These are phyloP conservation scores for Drosophila kohkoa DNA, from an alignment of 1,140 invertebrate genomes.

Conservation along the genomic window DNA sequence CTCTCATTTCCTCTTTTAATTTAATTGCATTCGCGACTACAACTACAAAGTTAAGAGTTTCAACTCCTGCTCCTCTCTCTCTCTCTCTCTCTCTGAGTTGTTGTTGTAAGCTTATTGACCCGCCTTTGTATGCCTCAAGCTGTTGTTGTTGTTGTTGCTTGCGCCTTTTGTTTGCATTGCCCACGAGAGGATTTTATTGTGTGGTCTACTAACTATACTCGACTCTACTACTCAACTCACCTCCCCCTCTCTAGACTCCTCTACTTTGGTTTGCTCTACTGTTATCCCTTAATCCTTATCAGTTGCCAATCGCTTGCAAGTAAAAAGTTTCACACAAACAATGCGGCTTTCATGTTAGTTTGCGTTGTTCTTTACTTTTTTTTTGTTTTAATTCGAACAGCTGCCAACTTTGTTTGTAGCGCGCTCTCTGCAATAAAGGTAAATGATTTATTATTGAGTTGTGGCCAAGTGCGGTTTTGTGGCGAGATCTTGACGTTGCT, in stretches of 20 bases:
- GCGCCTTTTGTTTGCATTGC: conserved; percentile 26
- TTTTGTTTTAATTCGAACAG: conserved; percentile 8
- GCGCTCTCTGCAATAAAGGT: conserved; percentile 37
- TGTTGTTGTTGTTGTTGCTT: conserved; percentile 8
- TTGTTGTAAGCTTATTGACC: conserved; percentile 13
- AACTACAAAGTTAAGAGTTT: neutral
- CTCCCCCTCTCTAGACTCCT: conserved; percentile 14
- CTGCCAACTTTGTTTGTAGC: conserved; percentile 32
- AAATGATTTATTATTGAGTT: conserved; percentile 65
- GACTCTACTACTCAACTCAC: conserved; percentile 28
- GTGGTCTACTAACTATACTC: conserved; percentile 11
- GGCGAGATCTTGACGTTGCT: conserved; percentile 14
- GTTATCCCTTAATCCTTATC: conserved; percentile 68
- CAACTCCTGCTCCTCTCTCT: neutral
- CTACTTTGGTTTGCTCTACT: conserved; percentile 1
- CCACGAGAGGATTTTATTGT: conserved; percentile 44
- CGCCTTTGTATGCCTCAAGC: neutral
- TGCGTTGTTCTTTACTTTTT: conserved; percentile 3
- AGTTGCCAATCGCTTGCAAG: conserved; percentile 45
- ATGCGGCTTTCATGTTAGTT: conserved; percentile 39
- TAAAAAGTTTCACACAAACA: conserved; percentile 37
- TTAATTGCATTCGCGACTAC: conserved; percentile 64
- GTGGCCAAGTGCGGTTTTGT: conserved; percentile 31
- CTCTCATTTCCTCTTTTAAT: conserved; percentile 57
- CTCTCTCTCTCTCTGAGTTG: neutral